Percentiles rank a stretch among this genome's conserved stretches.
phyloP scores from a whole-genome alignment of 2,797 vertebrate species.

The Coracias cyanogaster region DNA sequence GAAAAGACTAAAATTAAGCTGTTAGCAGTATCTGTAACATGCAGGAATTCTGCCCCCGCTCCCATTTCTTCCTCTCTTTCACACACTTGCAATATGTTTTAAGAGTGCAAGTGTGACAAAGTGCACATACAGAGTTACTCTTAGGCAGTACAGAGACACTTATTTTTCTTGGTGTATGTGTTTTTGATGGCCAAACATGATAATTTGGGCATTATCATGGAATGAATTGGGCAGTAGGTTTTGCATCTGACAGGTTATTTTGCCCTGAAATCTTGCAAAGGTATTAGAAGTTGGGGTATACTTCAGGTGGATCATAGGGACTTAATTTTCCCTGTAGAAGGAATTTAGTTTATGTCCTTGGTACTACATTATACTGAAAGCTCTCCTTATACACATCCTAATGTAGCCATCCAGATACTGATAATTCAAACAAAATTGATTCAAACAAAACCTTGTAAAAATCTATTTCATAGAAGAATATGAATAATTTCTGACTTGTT shows the following conservation, averaged over 20 bases:
- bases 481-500: not conserved
- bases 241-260: not conserved
- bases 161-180: not conserved
- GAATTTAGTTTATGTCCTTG: not conserved
- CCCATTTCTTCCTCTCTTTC: not conserved
- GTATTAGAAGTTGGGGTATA: not conserved
- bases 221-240: not conserved
- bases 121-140: not conserved
- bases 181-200: not conserved
- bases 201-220: not conserved
- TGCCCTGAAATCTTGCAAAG: not conserved
- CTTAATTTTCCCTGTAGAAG: not conserved
- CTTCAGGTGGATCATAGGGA: not conserved
- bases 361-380: not conserved
- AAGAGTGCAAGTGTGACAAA: slow-evolving; percentile 23
- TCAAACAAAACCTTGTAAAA: not conserved
- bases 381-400: not conserved
- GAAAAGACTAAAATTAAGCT: not conserved
- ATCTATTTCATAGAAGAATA: not conserved
- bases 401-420: not conserved
- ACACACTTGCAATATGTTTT: not conserved
- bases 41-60: not conserved
- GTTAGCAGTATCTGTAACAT: not conserved
- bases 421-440: not conserved
- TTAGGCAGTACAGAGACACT: not conserved